These are phyloP conservation scores for Leptarthrus brevirostris DNA, from an alignment of 2,888 invertebrate genomes.

Conservation along the genomic window DNA sequence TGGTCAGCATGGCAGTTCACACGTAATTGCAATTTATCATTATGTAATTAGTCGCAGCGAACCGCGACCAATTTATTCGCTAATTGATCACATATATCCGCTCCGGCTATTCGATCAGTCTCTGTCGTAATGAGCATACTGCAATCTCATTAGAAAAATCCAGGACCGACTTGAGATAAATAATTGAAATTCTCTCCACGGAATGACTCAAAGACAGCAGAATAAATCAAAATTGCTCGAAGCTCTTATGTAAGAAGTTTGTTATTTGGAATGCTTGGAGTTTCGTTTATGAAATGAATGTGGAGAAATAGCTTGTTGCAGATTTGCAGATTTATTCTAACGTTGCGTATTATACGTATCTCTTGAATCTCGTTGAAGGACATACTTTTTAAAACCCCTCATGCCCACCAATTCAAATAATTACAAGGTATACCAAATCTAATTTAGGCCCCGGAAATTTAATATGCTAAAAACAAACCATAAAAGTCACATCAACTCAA, in stretches of 20 bases:
- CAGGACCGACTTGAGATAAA: conserved; percentile 23
- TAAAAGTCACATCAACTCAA: conserved; percentile 1
- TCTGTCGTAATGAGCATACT: conserved; percentile 20
- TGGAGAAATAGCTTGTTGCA: no score
- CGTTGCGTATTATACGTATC: no score
- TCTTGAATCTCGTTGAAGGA: no score
- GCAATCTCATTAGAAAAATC: conserved; percentile 25
- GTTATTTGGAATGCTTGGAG: conserved; percentile 4
- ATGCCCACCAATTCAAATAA: no score
- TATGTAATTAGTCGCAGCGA: conserved; percentile 15
- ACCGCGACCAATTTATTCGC: conserved; percentile 27
- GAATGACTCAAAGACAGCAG: conserved; percentile 1
- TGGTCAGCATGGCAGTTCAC: neutral
- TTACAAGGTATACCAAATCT: no score
- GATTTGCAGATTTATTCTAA: no score
- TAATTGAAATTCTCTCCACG: conserved; percentile 29
- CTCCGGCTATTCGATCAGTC: conserved; percentile 25
- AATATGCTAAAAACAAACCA: no score
- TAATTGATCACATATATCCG: conserved; percentile 37
- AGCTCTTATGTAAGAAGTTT: conserved; percentile 2
- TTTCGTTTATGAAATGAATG: no score
- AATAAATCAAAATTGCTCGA: conserved; percentile 24
- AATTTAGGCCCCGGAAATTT: no score
- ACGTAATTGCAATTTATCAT: conserved; percentile 16
- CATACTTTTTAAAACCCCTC: no score